Evolutionary conservation across 2,113 vertebrate genomes (phyloP).

Genomic region (Myanophis thanlyinensis): DNA sequence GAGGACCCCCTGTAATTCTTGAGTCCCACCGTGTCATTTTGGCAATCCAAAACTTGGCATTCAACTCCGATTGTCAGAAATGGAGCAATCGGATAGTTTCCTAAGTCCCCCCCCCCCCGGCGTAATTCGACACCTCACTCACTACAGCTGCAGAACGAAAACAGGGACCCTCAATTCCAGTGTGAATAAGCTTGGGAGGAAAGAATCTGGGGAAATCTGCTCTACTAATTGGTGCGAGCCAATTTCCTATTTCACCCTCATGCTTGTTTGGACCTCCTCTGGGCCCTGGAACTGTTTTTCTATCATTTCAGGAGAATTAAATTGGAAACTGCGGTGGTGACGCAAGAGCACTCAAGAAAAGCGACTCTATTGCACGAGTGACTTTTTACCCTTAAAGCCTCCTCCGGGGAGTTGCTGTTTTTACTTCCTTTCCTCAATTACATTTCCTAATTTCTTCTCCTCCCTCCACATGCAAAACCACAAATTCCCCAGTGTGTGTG

Average conservation of each 20-base stretch:
- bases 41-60: neutral
- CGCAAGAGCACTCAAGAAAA: slow-evolving; percentile 22
- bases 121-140: neutral
- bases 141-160: neutral
- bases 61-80: neutral
- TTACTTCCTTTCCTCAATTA: slow-evolving; percentile 17
- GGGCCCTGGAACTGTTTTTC: slow-evolving; percentile 38
- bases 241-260: slow-evolving; percentile 25
- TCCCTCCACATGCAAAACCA: neutral
- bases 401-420: slow-evolving; percentile 1
- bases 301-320: slow-evolving; percentile 38
- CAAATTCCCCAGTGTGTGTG: neutral
- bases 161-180: neutral
- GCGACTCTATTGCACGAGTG: neutral
- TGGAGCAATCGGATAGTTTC: neutral
- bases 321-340: slow-evolving; percentile 38
- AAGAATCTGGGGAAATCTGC: slow-evolving; percentile 29
- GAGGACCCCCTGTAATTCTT: neutral
- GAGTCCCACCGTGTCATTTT: neutral
- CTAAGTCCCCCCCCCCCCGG: neutral
- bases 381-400: slow-evolving; percentile 32
- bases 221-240: slow-evolving; percentile 37
- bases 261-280: slow-evolving; percentile 28
- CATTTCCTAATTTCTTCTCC: slow-evolving; percentile 1
- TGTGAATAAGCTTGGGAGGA: neutral